Evolutionary conservation across 2,797 vertebrate genomes (phyloP).

Genomic region (Manis crassicaudata): DNA sequence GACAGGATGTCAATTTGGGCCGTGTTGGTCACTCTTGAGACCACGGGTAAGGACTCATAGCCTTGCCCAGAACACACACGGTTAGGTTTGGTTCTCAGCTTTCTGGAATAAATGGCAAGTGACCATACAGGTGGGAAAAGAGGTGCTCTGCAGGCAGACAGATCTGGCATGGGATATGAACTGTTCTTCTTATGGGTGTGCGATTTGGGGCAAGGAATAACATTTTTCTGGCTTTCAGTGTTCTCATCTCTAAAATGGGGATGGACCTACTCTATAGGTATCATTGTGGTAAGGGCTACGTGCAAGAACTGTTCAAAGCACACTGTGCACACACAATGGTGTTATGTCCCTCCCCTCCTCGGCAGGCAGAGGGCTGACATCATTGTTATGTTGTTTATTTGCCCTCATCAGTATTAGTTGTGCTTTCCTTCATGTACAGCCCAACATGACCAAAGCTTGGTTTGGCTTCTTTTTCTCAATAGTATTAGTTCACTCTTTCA

Average conservation of each 20-base stretch:
- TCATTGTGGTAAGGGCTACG: background rate
- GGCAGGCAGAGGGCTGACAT: background rate
- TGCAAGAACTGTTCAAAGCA: background rate
- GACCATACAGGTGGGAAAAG: background rate
- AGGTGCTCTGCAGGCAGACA: background rate
- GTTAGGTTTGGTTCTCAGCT: conserved; percentile 14
- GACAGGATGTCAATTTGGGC: background rate
- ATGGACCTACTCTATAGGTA: background rate
- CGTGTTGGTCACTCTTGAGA: background rate
- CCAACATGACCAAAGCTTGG: background rate
- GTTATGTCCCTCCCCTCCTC: background rate
- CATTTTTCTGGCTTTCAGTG: background rate
- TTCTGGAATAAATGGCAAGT: background rate
- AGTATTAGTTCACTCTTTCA: background rate
- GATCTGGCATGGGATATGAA: background rate
- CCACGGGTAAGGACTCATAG: background rate
- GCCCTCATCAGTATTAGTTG: background rate
- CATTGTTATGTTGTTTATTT: background rate
- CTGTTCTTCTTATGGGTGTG: background rate
- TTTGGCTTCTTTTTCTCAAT: background rate
- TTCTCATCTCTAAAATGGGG: background rate
- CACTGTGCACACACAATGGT: background rate
- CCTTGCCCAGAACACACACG: background rate
- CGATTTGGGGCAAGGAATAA: background rate
- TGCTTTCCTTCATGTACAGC: background rate